Evolutionary conservation across 2,888 invertebrate species (phyloP), one percentile per base, ranked within the genome.

Genomic region (Sthenelais limicola): DNA sequence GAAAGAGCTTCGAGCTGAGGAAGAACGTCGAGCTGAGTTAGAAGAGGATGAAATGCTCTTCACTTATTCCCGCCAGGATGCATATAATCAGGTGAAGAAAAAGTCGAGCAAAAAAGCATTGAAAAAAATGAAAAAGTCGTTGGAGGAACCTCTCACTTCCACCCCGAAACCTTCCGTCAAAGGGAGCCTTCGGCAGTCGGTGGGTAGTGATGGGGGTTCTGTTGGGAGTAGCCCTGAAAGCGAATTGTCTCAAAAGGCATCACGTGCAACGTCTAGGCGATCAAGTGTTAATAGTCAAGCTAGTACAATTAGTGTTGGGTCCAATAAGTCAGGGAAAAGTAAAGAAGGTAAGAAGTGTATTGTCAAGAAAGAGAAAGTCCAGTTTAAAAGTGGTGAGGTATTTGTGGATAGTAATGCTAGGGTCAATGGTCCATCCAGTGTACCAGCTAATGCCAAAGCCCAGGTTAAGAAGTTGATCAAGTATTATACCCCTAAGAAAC

Each of bases 21-120:
- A 88, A 69, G 88, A 88, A 73, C 74, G 85, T 49, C 77, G 86
- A 62, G 84, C 85, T 4, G 86, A 87, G 73, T 71, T 85, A 38
- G 89, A 89, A 74, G 89, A 89, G 67, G 88, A 89, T 73, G 91
- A 91, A 79, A 90, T 91, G 82, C 90, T 93, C 78, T 89, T 94
- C 81, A 94, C 94, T 30, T 94, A 93, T 87, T 91, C 92, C 68
- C 91, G 93, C 75, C 92, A 93, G 89, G 94, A 94, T 84, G 92
- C 93, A 80, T 91, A 91, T 83, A 93, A 93, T 90, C 94, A 94
- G 94, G 94, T 94, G 92, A 92, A 92, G 91, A 91, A 89, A 86
- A 66, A 72, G 51, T 5, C 67, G 38, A 72, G 67, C 49, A 70
- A 54, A 47, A 48, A 67, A 30, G 28, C 48, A 5, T 24, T 28